Percentiles rank a stretch among this genome's conserved stretches.
Conservation (phyloP, 2,797 vertebrate genomes). For the Distichodus sexfasciatus region DNA sequence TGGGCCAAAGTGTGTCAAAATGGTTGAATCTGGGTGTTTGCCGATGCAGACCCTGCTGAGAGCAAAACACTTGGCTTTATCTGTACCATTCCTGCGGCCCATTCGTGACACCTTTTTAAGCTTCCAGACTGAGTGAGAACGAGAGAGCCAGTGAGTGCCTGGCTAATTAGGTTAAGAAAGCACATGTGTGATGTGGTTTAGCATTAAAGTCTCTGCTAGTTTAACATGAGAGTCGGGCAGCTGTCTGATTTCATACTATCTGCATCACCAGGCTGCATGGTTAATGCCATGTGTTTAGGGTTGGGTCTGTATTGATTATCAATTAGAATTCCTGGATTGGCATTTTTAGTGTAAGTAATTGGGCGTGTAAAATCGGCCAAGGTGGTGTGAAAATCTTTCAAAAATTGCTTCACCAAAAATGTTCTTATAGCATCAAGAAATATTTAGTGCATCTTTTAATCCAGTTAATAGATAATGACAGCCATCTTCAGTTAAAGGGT, state of each 20-base stretch:
- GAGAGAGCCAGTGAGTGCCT: too few relatives aligned
- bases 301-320: neutral
- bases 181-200: neutral
- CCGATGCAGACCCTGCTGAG: neutral
- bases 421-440: too few relatives aligned
- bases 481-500: constrained; percentile 1
- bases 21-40: neutral
- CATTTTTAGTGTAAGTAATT: too few relatives aligned
- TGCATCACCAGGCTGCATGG: neutral
- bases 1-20: neutral
- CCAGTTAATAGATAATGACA: neutral
- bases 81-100: neutral
- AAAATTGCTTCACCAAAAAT: too few relatives aligned
- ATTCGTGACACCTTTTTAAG: too few relatives aligned
- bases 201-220: neutral
- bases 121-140: too few relatives aligned
- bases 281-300: neutral
- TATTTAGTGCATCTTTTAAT: neutral
- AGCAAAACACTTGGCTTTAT: neutral
- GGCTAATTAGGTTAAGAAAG: constrained; percentile 21
- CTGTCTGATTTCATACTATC: neutral
- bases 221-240: neutral
- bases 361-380: too few relatives aligned
- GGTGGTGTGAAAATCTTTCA: too few relatives aligned
- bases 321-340: neutral